Conservation (phyloP, 2,113 vertebrate genomes). For the Mormyrus lacerda region DNA sequence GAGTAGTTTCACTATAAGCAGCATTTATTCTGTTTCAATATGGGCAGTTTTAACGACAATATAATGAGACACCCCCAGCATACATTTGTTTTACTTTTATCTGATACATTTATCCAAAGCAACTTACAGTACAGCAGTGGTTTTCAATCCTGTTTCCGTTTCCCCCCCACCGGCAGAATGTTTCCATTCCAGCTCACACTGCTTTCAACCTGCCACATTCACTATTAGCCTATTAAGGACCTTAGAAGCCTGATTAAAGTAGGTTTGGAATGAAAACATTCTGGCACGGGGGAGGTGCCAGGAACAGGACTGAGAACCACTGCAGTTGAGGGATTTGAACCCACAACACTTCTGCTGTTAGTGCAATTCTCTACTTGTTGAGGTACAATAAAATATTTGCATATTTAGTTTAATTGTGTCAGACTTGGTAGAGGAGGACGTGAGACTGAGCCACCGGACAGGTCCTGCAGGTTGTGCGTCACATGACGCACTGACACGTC, state of each 20-base stretch:
- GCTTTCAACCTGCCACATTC: neutral
- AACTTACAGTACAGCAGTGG: neutral
- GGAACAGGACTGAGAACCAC: neutral
- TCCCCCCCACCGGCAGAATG: neutral
- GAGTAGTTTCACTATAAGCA: neutral
- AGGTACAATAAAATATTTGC: neutral
- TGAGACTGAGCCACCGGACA: slow-evolving; percentile 37
- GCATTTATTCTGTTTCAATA: neutral
- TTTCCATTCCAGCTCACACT: neutral
- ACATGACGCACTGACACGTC: neutral
- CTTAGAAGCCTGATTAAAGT: neutral
- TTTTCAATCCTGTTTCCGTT: neutral
- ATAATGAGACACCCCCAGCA: neutral
- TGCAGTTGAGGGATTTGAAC: neutral
- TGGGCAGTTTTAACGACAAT: neutral
- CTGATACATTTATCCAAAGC: neutral
- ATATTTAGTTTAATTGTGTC: neutral
- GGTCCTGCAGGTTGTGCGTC: slow-evolving; percentile 47
- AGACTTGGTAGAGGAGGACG: neutral
- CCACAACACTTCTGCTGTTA: neutral
- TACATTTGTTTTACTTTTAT: neutral
- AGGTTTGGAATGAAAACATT: neutral
- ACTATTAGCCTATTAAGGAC: neutral
- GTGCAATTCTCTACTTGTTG: neutral
- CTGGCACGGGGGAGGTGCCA: neutral